phyloP scores from a whole-genome alignment of 2,888 invertebrate genomes.

The Helleia helle region DNA sequence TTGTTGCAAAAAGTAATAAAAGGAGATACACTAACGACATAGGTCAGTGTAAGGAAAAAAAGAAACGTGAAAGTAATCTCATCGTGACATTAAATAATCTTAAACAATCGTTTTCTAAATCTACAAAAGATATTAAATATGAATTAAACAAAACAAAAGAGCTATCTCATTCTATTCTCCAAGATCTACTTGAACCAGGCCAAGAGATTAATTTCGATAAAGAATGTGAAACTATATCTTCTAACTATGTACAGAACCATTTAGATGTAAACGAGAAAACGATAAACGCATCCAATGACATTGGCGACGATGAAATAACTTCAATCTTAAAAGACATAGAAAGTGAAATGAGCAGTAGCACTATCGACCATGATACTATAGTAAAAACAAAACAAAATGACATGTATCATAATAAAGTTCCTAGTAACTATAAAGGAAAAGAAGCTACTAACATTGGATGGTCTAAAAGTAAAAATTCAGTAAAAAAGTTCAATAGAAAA shows the following conservation, averaged over 20 bases:
- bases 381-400: background rate
- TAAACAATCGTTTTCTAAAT: conserved; percentile 39
- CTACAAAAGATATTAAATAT: conserved; percentile 32
- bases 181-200: conserved; percentile 20
- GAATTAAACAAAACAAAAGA: conserved; percentile 26
- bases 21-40: conserved; percentile 30
- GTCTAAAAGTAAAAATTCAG: background rate
- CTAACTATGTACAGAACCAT: conserved; percentile 8
- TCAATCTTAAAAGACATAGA: conserved; percentile 48
- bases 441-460: background rate
- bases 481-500: conserved; percentile 16
- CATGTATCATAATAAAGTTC: background rate
- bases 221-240: conserved; percentile 9
- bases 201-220: conserved; percentile 3
- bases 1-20: conserved; percentile 40
- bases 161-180: conserved; percentile 25
- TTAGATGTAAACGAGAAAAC: conserved; percentile 22
- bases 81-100: conserved; percentile 41
- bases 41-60: conserved; percentile 46
- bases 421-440: background rate
- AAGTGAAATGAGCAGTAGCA: conserved; percentile 35
- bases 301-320: conserved; percentile 39
- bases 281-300: conserved; percentile 21
- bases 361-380: background rate
- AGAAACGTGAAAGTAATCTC: conserved; percentile 40